Conservation (phyloP, 2,888 invertebrate species). For the Cyrtodaria siliqua region DNA sequence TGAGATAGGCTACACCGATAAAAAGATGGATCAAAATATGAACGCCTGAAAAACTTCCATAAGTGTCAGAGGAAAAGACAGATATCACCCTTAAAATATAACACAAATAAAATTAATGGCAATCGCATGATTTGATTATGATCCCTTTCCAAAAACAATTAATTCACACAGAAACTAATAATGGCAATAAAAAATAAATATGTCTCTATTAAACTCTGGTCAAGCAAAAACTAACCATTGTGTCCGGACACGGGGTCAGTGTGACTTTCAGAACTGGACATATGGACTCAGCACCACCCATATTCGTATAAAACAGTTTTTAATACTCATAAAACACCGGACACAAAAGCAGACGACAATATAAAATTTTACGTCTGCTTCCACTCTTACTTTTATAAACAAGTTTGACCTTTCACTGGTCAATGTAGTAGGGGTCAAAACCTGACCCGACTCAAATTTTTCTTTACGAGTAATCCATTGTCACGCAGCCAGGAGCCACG, state of each 20-base stretch:
- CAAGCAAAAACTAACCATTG: conserved; percentile 27
- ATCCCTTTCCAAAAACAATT: no score
- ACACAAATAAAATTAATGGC: no score
- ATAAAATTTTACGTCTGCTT: conserved; percentile 34
- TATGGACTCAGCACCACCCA: conserved; percentile 26
- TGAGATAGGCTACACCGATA: no score
- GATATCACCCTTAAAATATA: no score
- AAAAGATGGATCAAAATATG: no score
- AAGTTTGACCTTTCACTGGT: conserved; percentile 47
- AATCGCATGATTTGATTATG: no score
- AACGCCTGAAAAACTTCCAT: no score
- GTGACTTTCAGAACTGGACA: conserved; percentile 47
- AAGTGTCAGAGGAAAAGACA: no score
- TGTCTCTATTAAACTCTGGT: conserved; percentile 28
- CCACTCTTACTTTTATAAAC: conserved; percentile 59
- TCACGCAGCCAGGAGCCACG: conserved; percentile 44
- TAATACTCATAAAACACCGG: conserved; percentile 49
- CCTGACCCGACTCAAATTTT: conserved; percentile 65
- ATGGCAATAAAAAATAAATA: conserved; percentile 33
- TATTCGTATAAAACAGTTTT: conserved; percentile 49
- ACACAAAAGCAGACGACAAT: conserved; percentile 50
- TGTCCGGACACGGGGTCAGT: conserved; percentile 34
- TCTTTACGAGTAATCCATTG: conserved; percentile 62
- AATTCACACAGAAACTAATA: conserved; percentile 6
- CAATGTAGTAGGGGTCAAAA: conserved; percentile 38